These are phyloP conservation scores for Antidorcas marsupialis DNA, from an alignment of 2,113 vertebrate genomes.

Conservation along the genomic window DNA sequence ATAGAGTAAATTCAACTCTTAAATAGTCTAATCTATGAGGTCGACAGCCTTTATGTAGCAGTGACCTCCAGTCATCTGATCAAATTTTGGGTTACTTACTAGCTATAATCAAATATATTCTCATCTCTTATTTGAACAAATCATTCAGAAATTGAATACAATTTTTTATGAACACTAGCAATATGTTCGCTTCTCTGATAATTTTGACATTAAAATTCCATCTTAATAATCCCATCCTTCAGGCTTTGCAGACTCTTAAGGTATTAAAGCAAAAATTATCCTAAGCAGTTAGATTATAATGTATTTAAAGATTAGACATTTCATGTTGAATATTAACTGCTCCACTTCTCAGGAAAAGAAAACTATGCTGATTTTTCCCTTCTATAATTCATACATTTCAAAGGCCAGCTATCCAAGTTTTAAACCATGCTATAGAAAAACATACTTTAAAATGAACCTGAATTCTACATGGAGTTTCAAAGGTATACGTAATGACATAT, in stretches of 20 bases:
- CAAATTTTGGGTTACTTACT: slow-evolving; percentile 82
- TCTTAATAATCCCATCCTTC: slow-evolving; percentile 99
- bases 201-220: slow-evolving; percentile 98
- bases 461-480: slow-evolving; percentile 32
- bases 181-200: slow-evolving; percentile 96
- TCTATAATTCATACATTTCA: slow-evolving; percentile 78
- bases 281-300: slow-evolving; percentile 95
- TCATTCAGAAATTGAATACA: slow-evolving; percentile 86
- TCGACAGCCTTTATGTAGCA: slow-evolving; percentile 75
- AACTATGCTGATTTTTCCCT: slow-evolving; percentile 75
- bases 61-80: slow-evolving; percentile 83
- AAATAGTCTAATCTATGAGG: slow-evolving; percentile 71
- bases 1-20: slow-evolving; percentile 57
- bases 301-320: slow-evolving; percentile 98
- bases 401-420: slow-evolving; percentile 73
- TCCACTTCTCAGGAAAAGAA: slow-evolving; percentile 90
- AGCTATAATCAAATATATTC: slow-evolving; percentile 85
- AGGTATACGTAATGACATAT: slow-evolving; percentile 51
- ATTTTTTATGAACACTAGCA: slow-evolving; percentile 87
- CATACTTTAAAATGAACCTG: slow-evolving; percentile 59
- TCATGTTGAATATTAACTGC: slow-evolving; percentile 94
- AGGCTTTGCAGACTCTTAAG: slow-evolving; percentile 99
- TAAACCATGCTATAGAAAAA: slow-evolving; percentile 63
- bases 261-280: slow-evolving; percentile 99
- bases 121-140: slow-evolving; percentile 86